Evolutionary conservation across 2,113 vertebrate species (phyloP), one percentile per base, ranked within the genome.

Genomic region (Microtus richardsoni): DNA sequence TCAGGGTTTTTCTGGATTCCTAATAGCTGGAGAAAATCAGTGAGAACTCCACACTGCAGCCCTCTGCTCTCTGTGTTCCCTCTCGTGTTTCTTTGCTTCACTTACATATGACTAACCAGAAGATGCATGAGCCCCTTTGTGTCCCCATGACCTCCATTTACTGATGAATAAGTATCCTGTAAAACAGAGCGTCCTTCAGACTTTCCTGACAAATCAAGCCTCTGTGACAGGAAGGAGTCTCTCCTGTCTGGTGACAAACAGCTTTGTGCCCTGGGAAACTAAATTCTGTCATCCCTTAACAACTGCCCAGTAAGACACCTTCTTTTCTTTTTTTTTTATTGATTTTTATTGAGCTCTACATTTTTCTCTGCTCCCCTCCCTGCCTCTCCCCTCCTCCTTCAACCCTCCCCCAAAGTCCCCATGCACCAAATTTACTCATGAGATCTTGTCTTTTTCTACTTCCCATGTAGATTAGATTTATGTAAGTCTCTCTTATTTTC

Each of bases 191-290:
- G 89, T 92, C 94, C 95, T 97, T 98, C 84, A 73, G 82, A 89
- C 44, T 74, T 97, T 62, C 82, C 89, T 90, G 79, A 75, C 87
- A 95, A 97, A 93, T 96, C 89, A 98, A 96, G 96, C 58, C 94
- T 93, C 52, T 88, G 44, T 97, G 93, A 97, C 93, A 92, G 73
- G 0, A 16, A 93, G 83, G 60, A n/a, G 96, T 98, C 87, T 91
- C 96, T 85, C 95, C 73, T 97, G 88, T 85, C 94, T 97, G 88
- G 39, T 49, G 68, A 91, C 91, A 95, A 91, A 95, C 5, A 97
- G 91, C 68, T n/a, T 47, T 89, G 62, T 93, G 93, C 74, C 91
- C 79, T 47, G 62, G 96, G 68, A 66, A 89, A 71, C 84, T 85
- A 88, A 97, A 97, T 62, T 84, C 74, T 93, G 62, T 54, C 83